These are phyloP conservation scores for Cerceris rybyensis DNA, from an alignment of 2,888 invertebrate genomes.

Conservation along the genomic window DNA sequence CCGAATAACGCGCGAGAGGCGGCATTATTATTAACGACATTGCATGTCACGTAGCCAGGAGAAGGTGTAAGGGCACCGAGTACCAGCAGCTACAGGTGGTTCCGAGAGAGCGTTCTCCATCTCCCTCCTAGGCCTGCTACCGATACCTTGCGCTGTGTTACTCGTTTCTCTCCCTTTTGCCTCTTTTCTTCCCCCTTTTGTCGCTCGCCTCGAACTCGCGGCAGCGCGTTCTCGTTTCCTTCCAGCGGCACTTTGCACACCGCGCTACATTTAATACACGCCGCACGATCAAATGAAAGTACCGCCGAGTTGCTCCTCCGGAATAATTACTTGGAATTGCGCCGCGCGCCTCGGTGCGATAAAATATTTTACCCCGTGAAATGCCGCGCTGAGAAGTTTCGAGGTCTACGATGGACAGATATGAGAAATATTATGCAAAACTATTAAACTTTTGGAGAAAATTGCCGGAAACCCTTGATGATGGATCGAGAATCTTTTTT, in stretches of 20 bases:
- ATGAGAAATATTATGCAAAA: no score
- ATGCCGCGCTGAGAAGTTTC: no score
- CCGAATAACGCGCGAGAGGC: slow-evolving; percentile 43
- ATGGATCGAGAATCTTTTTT: no score
- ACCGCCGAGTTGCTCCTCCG: slow-evolving; percentile 30
- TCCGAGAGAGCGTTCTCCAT: slow-evolving; percentile 60
- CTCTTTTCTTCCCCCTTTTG: slow-evolving; percentile 42
- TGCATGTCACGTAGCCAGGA: slow-evolving; percentile 67
- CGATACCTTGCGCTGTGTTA: slow-evolving; percentile 35
- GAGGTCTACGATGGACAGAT: not conserved
- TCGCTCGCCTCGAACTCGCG: slow-evolving; percentile 16
- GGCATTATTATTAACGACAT: slow-evolving; percentile 71
- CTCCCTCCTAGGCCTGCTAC: slow-evolving; percentile 46
- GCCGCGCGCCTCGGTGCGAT: not conserved
- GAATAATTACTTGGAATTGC: slow-evolving; percentile 49
- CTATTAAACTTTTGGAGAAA: no score
- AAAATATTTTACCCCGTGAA: not conserved
- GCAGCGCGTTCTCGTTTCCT: slow-evolving; percentile 17
- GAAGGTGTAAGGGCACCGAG: slow-evolving; percentile 55
- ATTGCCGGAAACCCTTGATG: no score
- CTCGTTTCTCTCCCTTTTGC: slow-evolving; percentile 42
- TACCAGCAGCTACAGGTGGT: slow-evolving; percentile 74
- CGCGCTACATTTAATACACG: slow-evolving; percentile 41
- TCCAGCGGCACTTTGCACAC: slow-evolving; percentile 16
- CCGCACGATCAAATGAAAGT: slow-evolving; percentile 48